Conservation (phyloP, 2,797 vertebrate genomes). For the Botia kubotai region DNA sequence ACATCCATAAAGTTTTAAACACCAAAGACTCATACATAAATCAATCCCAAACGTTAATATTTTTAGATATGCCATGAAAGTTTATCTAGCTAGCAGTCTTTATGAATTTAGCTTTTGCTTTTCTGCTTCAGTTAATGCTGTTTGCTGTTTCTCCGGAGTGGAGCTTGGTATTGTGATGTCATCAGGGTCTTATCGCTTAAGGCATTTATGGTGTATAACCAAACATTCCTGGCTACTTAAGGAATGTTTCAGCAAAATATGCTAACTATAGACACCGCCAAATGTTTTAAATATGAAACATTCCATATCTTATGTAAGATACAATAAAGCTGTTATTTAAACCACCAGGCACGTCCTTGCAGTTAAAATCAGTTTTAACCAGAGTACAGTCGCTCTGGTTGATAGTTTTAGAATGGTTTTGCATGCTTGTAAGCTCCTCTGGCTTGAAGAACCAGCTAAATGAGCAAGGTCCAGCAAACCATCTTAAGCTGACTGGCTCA, state of each 20-base stretch:
- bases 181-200: constrained; percentile 64
- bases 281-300: background rate
- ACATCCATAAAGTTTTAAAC: constrained; percentile 56
- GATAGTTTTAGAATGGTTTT: background rate
- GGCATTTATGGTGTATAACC: constrained; percentile 77
- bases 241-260: constrained; percentile 55
- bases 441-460: background rate
- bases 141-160: constrained; percentile 4
- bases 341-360: background rate
- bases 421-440: background rate
- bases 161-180: constrained; percentile 22
- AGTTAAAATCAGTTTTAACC: background rate
- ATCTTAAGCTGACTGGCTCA: background rate
- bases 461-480: background rate
- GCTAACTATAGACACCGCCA: background rate
- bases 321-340: background rate
- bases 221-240: constrained; percentile 64
- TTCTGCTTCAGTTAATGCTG: background rate
- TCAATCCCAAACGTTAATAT: background rate
- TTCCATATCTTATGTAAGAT: background rate
- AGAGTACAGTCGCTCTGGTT: background rate
- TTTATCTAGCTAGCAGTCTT: background rate
- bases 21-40: background rate
- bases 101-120: background rate
- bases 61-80: background rate